These are phyloP conservation scores for Prinia subflava DNA, from an alignment of 2,113 vertebrate species.

Conservation along the genomic window DNA sequence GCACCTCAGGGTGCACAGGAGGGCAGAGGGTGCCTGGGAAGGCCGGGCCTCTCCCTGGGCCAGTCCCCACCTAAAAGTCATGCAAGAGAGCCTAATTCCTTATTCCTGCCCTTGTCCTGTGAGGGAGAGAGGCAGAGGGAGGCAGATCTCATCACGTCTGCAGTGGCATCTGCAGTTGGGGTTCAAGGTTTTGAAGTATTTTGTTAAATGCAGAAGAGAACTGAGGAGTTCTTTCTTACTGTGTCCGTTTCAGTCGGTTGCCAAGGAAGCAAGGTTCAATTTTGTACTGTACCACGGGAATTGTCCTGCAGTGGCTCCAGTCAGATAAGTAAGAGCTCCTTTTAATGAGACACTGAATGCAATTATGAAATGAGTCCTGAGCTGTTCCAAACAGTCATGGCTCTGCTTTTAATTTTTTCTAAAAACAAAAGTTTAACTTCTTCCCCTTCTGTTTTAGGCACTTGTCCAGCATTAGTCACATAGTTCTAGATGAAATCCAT, in stretches of 20 bases:
- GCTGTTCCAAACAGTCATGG: neutral
- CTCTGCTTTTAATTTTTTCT: neutral
- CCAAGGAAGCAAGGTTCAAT: slow-evolving; percentile 96
- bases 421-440: neutral
- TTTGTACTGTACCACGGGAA: slow-evolving; percentile 96
- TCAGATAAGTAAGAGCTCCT: slow-evolving; percentile 89
- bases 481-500: slow-evolving; percentile 95
- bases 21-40: neutral
- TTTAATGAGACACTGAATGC: neutral
- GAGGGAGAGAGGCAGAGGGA: neutral
- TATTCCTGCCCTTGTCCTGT: neutral
- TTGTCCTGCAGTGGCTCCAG: slow-evolving; percentile 98
- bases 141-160: neutral
- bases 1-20: neutral
- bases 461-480: slow-evolving; percentile 88
- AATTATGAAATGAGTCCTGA: neutral
- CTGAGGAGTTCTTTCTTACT: slow-evolving; percentile 24
- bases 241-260: slow-evolving; percentile 81
- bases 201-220: neutral
- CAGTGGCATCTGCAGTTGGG: neutral
- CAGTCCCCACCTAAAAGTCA: neutral
- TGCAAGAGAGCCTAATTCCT: neutral
- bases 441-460: slow-evolving; percentile 65
- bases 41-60: neutral
- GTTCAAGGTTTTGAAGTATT: neutral